Evolutionary conservation across 2,113 vertebrate genomes (phyloP).

Genomic region (Pterocles orientalis): DNA sequence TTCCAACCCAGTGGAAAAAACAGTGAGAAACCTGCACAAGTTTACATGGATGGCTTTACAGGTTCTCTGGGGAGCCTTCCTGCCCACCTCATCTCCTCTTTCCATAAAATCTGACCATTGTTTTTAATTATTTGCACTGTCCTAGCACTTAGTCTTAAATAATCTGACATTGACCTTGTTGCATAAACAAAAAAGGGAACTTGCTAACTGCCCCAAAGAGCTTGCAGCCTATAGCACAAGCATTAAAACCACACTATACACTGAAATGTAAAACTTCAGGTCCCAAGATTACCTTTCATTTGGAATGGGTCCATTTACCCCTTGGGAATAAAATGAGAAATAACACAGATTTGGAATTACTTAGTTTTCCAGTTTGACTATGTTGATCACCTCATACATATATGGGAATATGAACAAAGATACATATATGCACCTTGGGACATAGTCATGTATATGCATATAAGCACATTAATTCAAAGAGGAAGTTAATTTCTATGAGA

Average conservation of each 20-base stretch:
- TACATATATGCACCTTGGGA: conserved; percentile 23
- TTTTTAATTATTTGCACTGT: background rate
- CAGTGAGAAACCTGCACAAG: background rate
- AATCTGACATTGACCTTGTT: background rate
- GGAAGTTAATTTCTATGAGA: conserved; percentile 36
- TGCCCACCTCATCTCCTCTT: background rate
- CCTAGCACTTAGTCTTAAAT: background rate
- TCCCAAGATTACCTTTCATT: conserved; percentile 64
- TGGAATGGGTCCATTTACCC: conserved; percentile 30
- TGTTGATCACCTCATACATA: conserved; percentile 43
- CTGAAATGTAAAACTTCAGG: conserved; percentile 20
- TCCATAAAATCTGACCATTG: background rate
- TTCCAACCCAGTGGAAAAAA: background rate
- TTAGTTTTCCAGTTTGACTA: conserved; percentile 44
- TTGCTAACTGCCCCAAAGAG: background rate
- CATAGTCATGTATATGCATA: background rate
- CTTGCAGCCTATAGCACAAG: background rate
- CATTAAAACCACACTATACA: background rate
- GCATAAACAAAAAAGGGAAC: background rate
- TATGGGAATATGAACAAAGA: conserved; percentile 39
- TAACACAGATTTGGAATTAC: background rate
- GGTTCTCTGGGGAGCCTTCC: background rate
- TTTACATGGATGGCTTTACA: background rate
- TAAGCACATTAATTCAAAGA: conserved; percentile 38
- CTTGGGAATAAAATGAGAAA: background rate